These are phyloP conservation scores for Phataginus tricuspis DNA, from an alignment of 2,797 vertebrate genomes.

Conservation along the genomic window DNA sequence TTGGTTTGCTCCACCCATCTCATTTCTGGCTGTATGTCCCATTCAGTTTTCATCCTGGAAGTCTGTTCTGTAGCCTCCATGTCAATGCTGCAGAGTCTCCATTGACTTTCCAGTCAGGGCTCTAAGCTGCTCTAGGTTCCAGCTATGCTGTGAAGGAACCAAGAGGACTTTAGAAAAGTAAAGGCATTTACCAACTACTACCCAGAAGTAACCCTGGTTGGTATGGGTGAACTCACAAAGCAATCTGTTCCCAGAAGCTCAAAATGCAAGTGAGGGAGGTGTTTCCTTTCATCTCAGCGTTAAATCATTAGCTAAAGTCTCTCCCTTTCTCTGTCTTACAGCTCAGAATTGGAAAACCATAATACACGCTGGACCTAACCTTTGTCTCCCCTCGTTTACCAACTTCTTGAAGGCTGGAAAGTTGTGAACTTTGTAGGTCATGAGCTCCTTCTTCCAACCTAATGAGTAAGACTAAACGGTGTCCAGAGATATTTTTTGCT, in stretches of 20 bases:
- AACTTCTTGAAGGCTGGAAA: neutral
- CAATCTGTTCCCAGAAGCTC: neutral
- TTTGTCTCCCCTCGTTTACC: neutral
- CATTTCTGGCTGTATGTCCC: neutral
- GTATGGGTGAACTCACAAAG: neutral
- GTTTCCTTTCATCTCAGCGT: neutral
- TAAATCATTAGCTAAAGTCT: neutral
- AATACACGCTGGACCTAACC: neutral
- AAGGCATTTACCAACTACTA: neutral
- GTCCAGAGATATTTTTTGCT: neutral
- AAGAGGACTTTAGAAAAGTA: neutral
- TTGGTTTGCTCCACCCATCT: neutral
- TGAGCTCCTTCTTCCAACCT: neutral
- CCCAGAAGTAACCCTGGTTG: neutral
- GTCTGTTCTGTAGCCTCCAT: neutral
- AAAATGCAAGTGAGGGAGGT: neutral
- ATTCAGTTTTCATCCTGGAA: neutral
- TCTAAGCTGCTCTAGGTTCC: neutral
- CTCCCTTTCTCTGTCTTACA: neutral
- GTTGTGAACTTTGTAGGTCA: neutral
- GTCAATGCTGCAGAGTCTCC: neutral
- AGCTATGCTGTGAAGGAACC: neutral
- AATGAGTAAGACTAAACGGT: neutral
- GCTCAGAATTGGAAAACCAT: neutral
- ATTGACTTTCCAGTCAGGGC: neutral